Base-by-base conservation (phyloP, 1,140 invertebrate species). In the Zaprionus africanus region DNA sequence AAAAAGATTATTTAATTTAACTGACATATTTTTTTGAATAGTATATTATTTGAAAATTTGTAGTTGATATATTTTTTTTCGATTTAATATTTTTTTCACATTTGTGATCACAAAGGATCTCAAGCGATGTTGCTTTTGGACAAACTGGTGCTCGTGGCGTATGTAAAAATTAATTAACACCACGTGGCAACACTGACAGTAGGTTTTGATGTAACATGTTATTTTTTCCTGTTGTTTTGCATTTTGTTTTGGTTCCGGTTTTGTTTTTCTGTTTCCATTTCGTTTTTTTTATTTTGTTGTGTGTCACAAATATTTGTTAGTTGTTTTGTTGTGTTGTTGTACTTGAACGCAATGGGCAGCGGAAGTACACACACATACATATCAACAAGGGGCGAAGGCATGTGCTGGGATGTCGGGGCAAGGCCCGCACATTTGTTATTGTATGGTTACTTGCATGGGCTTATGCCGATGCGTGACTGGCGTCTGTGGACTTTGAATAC, bases 401-500 rank as follows among this genome's bases (percentile, higher is more conserved):
- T 28, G 31, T 17, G 81, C 43, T 26, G 56, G 43, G 54, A 46
- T 80, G 65, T 54, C 24, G 59, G 57, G 49, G 15, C 62, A 72
- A 71, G 71, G 74, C 65, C 75, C 60, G 68, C 65, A 65, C 57
- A 69, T 76, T 71, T 75, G 76, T 65, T 78, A 61, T 69, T 58
- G 65, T 75, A 62, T 65, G 73, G 67, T 71, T 69, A 75, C 71
- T 68, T 84, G 81, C 81, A 88, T 81, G 81, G 85, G 85, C 78
- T 87, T 87, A 84, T 87, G 71, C 77, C 75, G 66, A 87, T 87
- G 84, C 84, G 84, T 90, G 84, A 87, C 84, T 84, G 81, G 81
- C 78, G 82, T 88, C 88, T 88, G 83, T 88, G 83, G 81, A 80
- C 73, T 87, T 87, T 88, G 83, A 88, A 87, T 86, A 80, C 83